These are phyloP conservation scores for Python bivittatus DNA, from an alignment of 2,113 vertebrate genomes.

Conservation along the genomic window DNA sequence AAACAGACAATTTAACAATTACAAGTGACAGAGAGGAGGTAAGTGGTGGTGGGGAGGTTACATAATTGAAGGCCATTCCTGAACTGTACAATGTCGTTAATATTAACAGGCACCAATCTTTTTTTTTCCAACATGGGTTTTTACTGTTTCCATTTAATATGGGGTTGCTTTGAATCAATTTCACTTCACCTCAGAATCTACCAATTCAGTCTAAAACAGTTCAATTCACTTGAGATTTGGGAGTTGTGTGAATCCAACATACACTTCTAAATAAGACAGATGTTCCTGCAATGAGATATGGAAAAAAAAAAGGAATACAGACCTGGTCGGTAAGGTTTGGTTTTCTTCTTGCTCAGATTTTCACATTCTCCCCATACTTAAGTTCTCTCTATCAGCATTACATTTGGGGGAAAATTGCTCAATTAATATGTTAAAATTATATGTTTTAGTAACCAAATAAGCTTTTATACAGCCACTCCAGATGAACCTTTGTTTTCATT, in stretches of 20 bases:
- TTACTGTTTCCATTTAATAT: background rate
- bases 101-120: background rate
- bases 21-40: no score
- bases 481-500: background rate
- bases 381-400: background rate
- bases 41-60: background rate
- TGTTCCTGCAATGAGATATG: background rate
- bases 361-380: background rate
- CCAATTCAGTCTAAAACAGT: background rate
- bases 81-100: background rate
- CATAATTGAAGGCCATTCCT: background rate
- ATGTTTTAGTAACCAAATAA: slow-evolving; percentile 1
- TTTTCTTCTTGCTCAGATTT: background rate
- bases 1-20: no score
- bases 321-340: background rate
- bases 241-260: background rate
- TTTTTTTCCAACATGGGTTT: background rate
- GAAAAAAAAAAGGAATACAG: background rate
- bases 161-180: background rate
- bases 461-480: background rate
- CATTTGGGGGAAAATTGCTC: background rate
- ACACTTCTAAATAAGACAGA: background rate
- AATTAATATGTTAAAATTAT: background rate
- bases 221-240: background rate
- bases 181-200: background rate